phyloP scores from a whole-genome alignment of 1,140 invertebrate genomes.

The Charaxes varanes region DNA sequence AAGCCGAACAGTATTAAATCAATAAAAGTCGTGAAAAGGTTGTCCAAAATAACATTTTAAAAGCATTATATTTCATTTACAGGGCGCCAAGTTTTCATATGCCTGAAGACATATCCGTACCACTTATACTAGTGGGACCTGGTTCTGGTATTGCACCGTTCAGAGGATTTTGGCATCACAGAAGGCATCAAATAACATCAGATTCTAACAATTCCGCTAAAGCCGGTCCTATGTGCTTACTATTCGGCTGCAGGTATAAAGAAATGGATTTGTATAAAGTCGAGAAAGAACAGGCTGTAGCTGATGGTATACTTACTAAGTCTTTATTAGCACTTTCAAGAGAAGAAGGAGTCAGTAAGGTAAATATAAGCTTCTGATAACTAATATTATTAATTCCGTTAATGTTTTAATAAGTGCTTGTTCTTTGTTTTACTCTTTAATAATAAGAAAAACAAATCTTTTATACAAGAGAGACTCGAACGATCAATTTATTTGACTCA shows the following conservation, averaged over 20 bases:
- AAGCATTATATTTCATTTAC: constrained; percentile 35
- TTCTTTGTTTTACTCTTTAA: no score
- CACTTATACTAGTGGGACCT: constrained; percentile 95
- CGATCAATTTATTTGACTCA: no score
- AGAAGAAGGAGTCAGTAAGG: constrained; percentile 86
- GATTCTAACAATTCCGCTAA: constrained; percentile 20
- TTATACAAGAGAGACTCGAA: no score
- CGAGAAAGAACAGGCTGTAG: constrained; percentile 86
- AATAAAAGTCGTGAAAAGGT: no score
- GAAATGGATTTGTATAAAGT: constrained; percentile 90
- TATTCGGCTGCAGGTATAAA: constrained; percentile 91
- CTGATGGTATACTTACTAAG: constrained; percentile 82
- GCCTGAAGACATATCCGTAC: constrained; percentile 85
- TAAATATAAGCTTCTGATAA: no score
- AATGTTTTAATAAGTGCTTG: no score
- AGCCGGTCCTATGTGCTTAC: constrained; percentile 85
- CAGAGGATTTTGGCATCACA: constrained; percentile 94
- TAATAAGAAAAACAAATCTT: no score
- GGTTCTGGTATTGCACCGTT: constrained; percentile 95
- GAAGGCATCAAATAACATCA: constrained; percentile 41
- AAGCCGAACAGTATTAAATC: no score
- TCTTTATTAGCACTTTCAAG: constrained; percentile 90
- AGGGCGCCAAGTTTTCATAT: constrained; percentile 94
- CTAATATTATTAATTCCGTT: no score
- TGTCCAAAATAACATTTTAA: no score